These are phyloP conservation scores for Vicugna pacos DNA, from an alignment of 2,113 vertebrate genomes.

Conservation along the genomic window DNA sequence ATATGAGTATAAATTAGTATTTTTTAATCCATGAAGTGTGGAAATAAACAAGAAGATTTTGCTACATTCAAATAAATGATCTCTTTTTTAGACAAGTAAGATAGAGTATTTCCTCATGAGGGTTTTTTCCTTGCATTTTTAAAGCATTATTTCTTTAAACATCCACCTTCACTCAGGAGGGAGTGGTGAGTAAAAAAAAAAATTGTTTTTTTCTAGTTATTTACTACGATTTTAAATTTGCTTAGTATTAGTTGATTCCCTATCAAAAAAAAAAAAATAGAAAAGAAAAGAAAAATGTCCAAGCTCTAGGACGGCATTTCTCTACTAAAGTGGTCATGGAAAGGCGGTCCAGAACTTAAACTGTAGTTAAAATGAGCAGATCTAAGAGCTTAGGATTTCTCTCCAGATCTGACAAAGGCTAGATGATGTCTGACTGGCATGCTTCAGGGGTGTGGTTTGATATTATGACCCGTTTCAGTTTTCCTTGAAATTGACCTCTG, in stretches of 20 bases:
- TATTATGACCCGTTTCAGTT: background rate
- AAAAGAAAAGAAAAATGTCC: background rate
- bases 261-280: too few relatives aligned
- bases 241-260: background rate
- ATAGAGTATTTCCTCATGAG: background rate
- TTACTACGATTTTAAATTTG: background rate
- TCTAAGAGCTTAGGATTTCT: background rate
- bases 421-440: background rate
- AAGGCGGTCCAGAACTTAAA: rapidly evolving
- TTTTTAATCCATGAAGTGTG: background rate
- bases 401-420: background rate
- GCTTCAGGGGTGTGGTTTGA: background rate
- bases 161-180: background rate
- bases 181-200: background rate
- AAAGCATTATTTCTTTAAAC: background rate
- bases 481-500: background rate
- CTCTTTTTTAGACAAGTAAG: background rate
- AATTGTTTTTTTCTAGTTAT: background rate
- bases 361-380: background rate
- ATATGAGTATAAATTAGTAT: background rate
- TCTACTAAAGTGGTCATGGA: background rate
- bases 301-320: background rate
- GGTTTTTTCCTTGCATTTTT: background rate
- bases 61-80: background rate
- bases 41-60: background rate